Conservation (phyloP, 1,140 invertebrate genomes). For the Drosophila repleta region DNA sequence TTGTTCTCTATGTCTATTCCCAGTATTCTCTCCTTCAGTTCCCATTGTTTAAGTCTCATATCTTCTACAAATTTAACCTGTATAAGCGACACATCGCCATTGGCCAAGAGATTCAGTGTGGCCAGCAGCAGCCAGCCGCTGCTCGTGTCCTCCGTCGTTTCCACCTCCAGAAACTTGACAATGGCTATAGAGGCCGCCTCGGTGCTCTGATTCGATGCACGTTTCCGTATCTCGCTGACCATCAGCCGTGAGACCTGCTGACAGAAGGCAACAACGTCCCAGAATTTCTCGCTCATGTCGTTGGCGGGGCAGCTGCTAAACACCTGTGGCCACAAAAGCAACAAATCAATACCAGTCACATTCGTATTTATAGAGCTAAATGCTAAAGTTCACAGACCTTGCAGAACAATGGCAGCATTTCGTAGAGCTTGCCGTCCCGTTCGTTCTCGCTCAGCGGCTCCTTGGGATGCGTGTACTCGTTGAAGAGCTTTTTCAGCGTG, state of each 20-base stretch:
- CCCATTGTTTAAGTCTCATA: not conserved
- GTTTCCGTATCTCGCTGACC: constrained; percentile 96
- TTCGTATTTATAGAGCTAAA: not conserved
- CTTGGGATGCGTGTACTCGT: constrained; percentile 95
- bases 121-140: constrained; percentile 98
- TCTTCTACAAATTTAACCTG: constrained; percentile 87
- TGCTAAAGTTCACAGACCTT: constrained; percentile 88
- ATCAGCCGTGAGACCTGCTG: constrained; percentile 97
- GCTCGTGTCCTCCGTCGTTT: constrained; percentile 95
- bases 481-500: constrained; percentile 98
- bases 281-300: constrained; percentile 98
- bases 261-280: constrained; percentile 96
- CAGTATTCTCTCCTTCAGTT: not conserved
- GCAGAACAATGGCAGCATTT: constrained; percentile 98
- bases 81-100: constrained; percentile 91
- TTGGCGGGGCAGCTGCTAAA: constrained; percentile 94
- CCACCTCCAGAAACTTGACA: constrained; percentile 97
- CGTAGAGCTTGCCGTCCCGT: constrained; percentile 97
- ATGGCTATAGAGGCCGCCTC: constrained; percentile 98
- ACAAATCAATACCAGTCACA: constrained; percentile 7
- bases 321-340: constrained; percentile 86
- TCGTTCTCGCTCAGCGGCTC: constrained; percentile 92
- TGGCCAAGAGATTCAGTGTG: constrained; percentile 94
- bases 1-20: not conserved
- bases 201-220: constrained; percentile 97